phyloP scores from a whole-genome alignment of 2,113 vertebrate species.

The Mellivora capensis region DNA sequence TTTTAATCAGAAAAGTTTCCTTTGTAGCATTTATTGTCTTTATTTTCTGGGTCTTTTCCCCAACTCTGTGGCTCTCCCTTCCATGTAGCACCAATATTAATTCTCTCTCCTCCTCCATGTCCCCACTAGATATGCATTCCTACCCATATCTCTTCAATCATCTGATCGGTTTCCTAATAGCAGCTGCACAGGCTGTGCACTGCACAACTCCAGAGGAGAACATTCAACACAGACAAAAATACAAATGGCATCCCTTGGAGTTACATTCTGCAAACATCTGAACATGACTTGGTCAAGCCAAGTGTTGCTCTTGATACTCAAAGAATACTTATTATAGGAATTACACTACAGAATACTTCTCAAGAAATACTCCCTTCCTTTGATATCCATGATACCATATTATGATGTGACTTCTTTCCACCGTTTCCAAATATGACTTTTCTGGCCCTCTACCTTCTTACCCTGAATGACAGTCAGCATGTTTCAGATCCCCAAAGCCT shows the following conservation, averaged over 20 bases:
- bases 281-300: neutral
- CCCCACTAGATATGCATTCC: neutral
- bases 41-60: neutral
- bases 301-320: neutral
- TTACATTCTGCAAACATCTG: neutral
- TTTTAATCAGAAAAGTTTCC: neutral
- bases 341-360: neutral
- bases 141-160: neutral
- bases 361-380: neutral
- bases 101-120: neutral
- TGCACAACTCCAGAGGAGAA: neutral
- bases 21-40: neutral
- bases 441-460: neutral
- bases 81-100: neutral
- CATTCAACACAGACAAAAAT: neutral
- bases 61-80: neutral
- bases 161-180: neutral
- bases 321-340: neutral
- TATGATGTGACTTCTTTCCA: neutral
- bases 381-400: neutral
- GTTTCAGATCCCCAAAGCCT: neutral
- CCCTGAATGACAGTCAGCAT: neutral
- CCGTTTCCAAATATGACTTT: neutral
- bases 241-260: neutral
- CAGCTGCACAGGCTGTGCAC: neutral